These are phyloP conservation scores for Notothenia coriiceps DNA, from an alignment of 2,113 vertebrate genomes.

Conservation along the genomic window DNA sequence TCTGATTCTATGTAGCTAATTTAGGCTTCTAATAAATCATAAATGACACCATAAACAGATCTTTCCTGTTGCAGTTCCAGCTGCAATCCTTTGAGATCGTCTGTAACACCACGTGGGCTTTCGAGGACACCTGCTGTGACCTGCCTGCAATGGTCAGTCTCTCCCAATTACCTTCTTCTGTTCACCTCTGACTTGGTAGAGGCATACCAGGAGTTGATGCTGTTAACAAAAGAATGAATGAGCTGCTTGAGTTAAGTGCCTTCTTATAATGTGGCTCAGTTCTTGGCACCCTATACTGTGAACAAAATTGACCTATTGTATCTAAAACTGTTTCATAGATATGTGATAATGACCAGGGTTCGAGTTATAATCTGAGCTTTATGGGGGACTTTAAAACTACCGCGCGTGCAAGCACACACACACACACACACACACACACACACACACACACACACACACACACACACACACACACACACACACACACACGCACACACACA, in stretches of 20 bases:
- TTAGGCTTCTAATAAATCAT: too few relatives aligned
- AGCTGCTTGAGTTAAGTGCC: not conserved
- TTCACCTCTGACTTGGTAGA: not conserved
- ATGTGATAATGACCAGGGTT: too few relatives aligned
- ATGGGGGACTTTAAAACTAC: too few relatives aligned
- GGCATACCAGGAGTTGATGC: not conserved
- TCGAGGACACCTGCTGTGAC: conserved; percentile 91
- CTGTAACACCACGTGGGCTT: conserved; percentile 88
- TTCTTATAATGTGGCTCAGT: not conserved
- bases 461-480: too few relatives aligned
- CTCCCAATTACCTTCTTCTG: not conserved
- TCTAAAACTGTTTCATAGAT: not conserved
- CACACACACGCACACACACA: too few relatives aligned
- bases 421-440: too few relatives aligned
- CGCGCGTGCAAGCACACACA: too few relatives aligned
- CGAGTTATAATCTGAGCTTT: too few relatives aligned
- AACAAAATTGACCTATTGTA: not conserved
- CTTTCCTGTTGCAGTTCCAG: conserved; percentile 85
- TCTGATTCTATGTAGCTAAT: not conserved
- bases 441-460: too few relatives aligned
- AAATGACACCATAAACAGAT: not conserved
- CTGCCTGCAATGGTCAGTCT: conserved; percentile 88
- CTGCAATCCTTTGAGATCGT: conserved; percentile 90
- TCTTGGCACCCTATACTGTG: not conserved
- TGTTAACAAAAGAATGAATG: not conserved